These are phyloP conservation scores for Todus mexicanus DNA, from an alignment of 2,797 vertebrate genomes.

Conservation along the genomic window DNA sequence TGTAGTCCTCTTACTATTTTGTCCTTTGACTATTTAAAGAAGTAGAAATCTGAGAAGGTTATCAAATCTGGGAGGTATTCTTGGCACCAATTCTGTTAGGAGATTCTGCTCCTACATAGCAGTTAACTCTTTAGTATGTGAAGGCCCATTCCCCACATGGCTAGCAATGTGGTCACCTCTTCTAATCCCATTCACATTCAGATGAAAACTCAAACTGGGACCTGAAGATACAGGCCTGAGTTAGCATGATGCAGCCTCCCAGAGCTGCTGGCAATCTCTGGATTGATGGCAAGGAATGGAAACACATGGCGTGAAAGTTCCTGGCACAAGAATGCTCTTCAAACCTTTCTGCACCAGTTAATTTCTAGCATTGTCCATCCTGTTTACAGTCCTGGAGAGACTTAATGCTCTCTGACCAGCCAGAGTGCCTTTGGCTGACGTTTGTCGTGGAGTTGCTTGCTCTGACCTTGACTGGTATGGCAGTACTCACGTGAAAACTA, in stretches of 20 bases:
- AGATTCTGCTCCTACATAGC: background rate
- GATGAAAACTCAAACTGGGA: background rate
- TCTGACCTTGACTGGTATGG: slow-evolving; percentile 19
- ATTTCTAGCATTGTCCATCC: background rate
- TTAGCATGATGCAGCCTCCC: background rate
- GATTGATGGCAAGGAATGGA: slow-evolving; percentile 14
- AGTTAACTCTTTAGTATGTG: background rate
- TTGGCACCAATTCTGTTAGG: background rate
- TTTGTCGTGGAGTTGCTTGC: background rate
- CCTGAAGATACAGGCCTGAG: background rate
- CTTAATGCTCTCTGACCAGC: background rate
- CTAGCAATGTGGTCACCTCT: background rate
- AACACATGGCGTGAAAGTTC: background rate
- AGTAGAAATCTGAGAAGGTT: background rate
- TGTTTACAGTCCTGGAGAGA: background rate
- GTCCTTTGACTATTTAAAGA: background rate
- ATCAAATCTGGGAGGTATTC: background rate
- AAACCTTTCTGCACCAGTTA: slow-evolving; percentile 40
- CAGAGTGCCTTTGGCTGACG: slow-evolving; percentile 27
- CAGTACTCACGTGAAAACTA: background rate
- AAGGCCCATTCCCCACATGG: background rate
- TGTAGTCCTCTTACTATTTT: background rate
- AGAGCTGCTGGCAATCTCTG: background rate
- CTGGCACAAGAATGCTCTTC: slow-evolving; percentile 17
- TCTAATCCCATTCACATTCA: background rate